These are phyloP conservation scores for Rapana venosa DNA, from an alignment of 2,888 invertebrate genomes.

Conservation along the genomic window DNA sequence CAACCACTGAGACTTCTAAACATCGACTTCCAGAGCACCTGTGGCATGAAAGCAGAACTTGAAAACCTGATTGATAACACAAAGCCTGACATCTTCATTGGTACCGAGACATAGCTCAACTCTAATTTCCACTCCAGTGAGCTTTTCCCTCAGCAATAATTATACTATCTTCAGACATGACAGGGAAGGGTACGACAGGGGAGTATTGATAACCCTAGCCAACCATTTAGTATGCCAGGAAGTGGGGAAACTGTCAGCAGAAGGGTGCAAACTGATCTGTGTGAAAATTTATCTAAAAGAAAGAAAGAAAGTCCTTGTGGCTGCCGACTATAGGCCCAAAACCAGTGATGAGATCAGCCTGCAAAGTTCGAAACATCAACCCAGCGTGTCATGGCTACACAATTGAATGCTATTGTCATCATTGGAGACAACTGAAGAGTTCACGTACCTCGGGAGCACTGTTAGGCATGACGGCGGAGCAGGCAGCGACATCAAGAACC, in stretches of 20 bases:
- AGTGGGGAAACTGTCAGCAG: neutral
- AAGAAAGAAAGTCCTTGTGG: too few relatives aligned
- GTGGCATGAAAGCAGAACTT: neutral
- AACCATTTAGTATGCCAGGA: neutral
- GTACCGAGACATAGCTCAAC: slow-evolving; percentile 14
- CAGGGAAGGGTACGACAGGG: neutral
- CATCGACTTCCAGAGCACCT: neutral
- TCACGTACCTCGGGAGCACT: too few relatives aligned
- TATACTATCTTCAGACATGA: neutral
- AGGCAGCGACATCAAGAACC: too few relatives aligned
- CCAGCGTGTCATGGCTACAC: neutral
- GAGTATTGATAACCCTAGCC: neutral
- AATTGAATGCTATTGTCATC: slow-evolving; percentile 2
- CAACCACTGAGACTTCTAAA: neutral
- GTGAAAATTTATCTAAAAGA: neutral
- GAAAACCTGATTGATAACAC: neutral
- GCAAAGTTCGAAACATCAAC: neutral
- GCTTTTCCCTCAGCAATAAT: neutral
- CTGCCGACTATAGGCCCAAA: neutral
- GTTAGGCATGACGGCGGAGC: too few relatives aligned
- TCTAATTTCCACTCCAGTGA: neutral
- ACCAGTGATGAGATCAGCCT: neutral
- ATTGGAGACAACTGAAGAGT: too few relatives aligned
- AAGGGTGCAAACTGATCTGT: neutral
- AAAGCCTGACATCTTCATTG: slow-evolving; percentile 4